A percentile compares a stretch with the other conserved stretches of the same genome.
Evolutionary conservation across 2,113 vertebrate genomes (phyloP).

Genomic region (Tragelaphus strepsiceros): DNA sequence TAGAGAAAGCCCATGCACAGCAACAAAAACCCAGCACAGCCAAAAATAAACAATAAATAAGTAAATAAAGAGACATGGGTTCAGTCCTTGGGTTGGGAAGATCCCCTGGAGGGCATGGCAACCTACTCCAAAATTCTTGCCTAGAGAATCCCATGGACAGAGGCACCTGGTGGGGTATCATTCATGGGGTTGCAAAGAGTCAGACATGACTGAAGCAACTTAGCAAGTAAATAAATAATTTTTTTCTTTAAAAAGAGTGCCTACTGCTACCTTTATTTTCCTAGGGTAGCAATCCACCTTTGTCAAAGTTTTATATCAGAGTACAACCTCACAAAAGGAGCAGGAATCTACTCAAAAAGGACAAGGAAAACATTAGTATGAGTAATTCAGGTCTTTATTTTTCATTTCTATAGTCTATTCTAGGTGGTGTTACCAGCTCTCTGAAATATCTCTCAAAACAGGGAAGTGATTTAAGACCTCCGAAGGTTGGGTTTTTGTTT

Average conservation of each 20-base stretch:
- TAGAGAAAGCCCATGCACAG: not conserved
- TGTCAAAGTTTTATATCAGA: not conserved
- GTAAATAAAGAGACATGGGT: not conserved
- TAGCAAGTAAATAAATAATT: not conserved
- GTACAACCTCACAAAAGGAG: not conserved
- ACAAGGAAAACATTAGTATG: not conserved
- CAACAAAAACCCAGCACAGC: not conserved
- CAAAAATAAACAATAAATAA: not conserved
- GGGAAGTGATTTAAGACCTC: not conserved
- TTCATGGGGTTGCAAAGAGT: not conserved
- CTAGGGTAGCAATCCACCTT: not conserved
- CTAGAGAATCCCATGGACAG: not conserved
- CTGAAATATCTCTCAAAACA: conserved; percentile 38
- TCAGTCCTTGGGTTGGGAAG: not conserved
- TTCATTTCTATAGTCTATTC: conserved; percentile 7
- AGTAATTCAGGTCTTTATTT: not conserved
- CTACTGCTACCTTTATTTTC: not conserved
- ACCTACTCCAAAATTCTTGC: not conserved
- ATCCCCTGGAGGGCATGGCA: not conserved
- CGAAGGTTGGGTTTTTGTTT: not conserved
- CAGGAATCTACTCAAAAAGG: not conserved
- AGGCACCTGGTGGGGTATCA: not conserved
- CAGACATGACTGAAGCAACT: not conserved
- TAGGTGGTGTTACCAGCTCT: not conserved
- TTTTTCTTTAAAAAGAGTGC: not conserved